phyloP scores from a whole-genome alignment of 2,797 vertebrate genomes.

The Chaetodon trifasciatus region DNA sequence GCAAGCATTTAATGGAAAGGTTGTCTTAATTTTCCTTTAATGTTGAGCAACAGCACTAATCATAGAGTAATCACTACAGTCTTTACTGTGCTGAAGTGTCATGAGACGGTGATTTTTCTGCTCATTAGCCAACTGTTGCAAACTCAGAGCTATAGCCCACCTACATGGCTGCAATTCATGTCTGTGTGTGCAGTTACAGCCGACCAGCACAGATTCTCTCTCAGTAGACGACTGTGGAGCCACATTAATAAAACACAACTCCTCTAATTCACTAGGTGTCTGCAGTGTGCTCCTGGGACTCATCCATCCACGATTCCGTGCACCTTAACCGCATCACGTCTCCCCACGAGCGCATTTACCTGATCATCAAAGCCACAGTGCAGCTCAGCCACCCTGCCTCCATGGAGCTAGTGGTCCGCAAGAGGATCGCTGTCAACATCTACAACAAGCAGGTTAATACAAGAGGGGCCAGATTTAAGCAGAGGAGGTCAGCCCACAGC shows the following conservation, averaged over 20 bases:
- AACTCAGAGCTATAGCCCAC: constrained; percentile 9
- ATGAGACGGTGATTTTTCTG: constrained; percentile 15
- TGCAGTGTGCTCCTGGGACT: constrained; percentile 96
- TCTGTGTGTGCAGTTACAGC: background rate
- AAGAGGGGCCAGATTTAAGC: background rate
- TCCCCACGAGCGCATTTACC: constrained; percentile 94
- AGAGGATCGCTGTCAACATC: constrained; percentile 97
- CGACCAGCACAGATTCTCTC: background rate
- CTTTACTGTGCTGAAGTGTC: constrained; percentile 5
- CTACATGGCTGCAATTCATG: background rate
- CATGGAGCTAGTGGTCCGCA: constrained; percentile 96
- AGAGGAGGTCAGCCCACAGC: background rate
- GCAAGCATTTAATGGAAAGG: constrained; percentile 9
- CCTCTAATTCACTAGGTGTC: constrained; percentile 85
- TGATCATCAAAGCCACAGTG: constrained; percentile 95
- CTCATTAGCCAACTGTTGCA: constrained; percentile 6
- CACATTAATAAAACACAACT: constrained; percentile 17
- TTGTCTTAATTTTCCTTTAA: constrained; percentile 23
- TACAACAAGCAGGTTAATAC: constrained; percentile 95
- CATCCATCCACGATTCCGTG: constrained; percentile 96
- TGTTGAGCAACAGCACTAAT: constrained; percentile 15
- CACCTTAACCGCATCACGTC: constrained; percentile 95
- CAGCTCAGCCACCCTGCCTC: constrained; percentile 97
- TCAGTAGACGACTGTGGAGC: background rate
- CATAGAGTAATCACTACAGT: background rate